Conservation (phyloP, 1,140 invertebrate species). For the Ruditapes philippinarum region DNA sequence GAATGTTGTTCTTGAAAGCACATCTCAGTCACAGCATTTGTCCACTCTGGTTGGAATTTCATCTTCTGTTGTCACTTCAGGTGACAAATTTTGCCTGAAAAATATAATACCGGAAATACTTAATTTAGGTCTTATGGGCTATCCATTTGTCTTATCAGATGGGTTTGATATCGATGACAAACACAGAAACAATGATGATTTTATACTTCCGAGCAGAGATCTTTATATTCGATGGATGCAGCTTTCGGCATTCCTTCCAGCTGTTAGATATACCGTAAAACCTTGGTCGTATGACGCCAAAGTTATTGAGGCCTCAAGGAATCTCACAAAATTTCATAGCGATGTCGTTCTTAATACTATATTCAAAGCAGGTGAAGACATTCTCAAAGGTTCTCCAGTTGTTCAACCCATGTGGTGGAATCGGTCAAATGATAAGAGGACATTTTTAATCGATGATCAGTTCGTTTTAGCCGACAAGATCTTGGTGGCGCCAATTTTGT, state of each 20-base stretch:
- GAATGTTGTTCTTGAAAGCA: slow-evolving; percentile 70
- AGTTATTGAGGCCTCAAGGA: slow-evolving; percentile 89
- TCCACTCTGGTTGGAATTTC: slow-evolving; percentile 70
- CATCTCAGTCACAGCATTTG: slow-evolving; percentile 75
- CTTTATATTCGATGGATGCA: slow-evolving; percentile 97
- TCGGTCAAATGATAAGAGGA: slow-evolving; percentile 92
- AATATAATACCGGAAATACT: slow-evolving; percentile 92
- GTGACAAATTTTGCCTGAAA: slow-evolving; percentile 65
- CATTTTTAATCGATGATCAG: slow-evolving; percentile 93
- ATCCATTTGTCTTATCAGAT: slow-evolving; percentile 93
- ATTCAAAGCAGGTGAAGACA: slow-evolving; percentile 87
- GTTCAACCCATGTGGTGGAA: slow-evolving; percentile 97
- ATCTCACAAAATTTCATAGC: slow-evolving; percentile 91
- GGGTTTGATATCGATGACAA: slow-evolving; percentile 53
- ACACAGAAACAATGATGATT: background rate
- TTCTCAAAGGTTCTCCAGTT: slow-evolving; percentile 89
- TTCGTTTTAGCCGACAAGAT: slow-evolving; percentile 94
- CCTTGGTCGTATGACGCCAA: slow-evolving; percentile 95
- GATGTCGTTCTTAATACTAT: slow-evolving; percentile 89
- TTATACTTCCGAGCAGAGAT: slow-evolving; percentile 90
- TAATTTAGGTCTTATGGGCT: slow-evolving; percentile 94
- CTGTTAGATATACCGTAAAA: slow-evolving; percentile 94
- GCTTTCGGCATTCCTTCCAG: slow-evolving; percentile 94
- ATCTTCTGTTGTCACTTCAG: slow-evolving; percentile 17
- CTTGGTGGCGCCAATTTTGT: slow-evolving; percentile 93